These are phyloP conservation scores for Dinothrombium tinctorium DNA, from an alignment of 1,140 invertebrate genomes.

Conservation along the genomic window DNA sequence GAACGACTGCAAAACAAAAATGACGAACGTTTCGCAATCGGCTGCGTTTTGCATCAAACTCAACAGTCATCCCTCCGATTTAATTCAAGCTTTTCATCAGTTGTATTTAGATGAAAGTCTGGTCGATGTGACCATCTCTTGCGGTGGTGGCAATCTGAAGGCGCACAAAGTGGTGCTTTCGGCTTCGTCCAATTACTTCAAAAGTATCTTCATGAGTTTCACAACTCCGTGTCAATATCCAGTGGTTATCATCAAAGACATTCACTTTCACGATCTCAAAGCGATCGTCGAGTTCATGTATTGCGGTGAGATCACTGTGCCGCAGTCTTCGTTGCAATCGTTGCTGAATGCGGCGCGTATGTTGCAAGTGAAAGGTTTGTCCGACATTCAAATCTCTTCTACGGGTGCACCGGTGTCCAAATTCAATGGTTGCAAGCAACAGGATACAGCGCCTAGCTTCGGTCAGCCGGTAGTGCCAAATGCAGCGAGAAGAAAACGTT, in stretches of 20 bases:
- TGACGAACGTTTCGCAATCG: too few species aligned
- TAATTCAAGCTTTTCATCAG: not conserved
- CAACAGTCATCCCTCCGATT: not conserved
- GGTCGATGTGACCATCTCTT: slow-evolving; percentile 6
- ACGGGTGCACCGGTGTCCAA: slow-evolving; percentile 31
- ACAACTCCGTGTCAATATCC: slow-evolving; percentile 44
- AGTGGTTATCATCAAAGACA: slow-evolving; percentile 70
- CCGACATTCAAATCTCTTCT: not conserved
- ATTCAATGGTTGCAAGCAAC: slow-evolving; percentile 67
- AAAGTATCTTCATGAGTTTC: slow-evolving; percentile 31
- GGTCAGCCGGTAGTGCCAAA: not conserved
- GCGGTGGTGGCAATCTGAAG: slow-evolving; percentile 16
- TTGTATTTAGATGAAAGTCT: slow-evolving; percentile 6
- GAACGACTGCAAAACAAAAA: too few species aligned
- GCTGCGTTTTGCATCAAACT: not conserved
- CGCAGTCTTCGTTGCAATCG: slow-evolving; percentile 63
- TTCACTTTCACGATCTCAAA: slow-evolving; percentile 65
- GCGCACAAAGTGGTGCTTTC: slow-evolving; percentile 23
- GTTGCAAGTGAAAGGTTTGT: not conserved
- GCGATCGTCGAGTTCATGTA: slow-evolving; percentile 88
- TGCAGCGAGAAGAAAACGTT: not conserved
- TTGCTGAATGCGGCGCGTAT: not conserved
- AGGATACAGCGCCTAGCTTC: slow-evolving; percentile 67
- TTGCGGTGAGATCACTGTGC: slow-evolving; percentile 72
- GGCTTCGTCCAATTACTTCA: slow-evolving; percentile 23